A percentile compares a stretch with the other conserved stretches of the same genome.
phyloP scores from a whole-genome alignment of 2,888 invertebrate genomes.

The Athalia rosae region DNA sequence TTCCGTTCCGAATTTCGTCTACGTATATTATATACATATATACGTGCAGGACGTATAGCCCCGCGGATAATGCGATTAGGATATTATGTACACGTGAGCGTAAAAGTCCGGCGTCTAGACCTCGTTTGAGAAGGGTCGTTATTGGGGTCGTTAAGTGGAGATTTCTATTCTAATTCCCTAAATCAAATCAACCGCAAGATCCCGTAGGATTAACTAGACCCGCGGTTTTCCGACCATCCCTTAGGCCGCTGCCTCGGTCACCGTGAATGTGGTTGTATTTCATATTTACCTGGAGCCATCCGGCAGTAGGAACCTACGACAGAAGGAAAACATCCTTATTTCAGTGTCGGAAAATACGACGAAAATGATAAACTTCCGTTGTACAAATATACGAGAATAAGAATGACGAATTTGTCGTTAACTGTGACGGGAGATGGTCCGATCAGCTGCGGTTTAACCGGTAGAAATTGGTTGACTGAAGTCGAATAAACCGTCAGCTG shows the following conservation, averaged over 20 bases:
- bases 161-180: slow-evolving; percentile 20
- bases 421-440: neutral
- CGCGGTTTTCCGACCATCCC: neutral
- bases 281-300: slow-evolving; percentile 68
- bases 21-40: too few species aligned
- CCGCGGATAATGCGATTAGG: slow-evolving; percentile 25
- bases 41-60: too few species aligned
- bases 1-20: neutral
- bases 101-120: slow-evolving; percentile 18
- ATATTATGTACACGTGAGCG: neutral
- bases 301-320: slow-evolving; percentile 68
- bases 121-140: slow-evolving; percentile 27
- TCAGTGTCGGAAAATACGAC: neutral
- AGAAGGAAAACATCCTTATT: slow-evolving; percentile 41
- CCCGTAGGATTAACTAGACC: slow-evolving; percentile 24
- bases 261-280: neutral
- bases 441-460: neutral
- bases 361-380: neutral
- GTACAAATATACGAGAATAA: too few species aligned
- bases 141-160: slow-evolving; percentile 27
- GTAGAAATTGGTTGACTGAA: slow-evolving; percentile 20
- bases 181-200: neutral
- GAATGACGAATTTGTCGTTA: neutral
- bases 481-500: neutral
- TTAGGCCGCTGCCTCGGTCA: neutral